Base-by-base conservation (phyloP, 30 jellyfish, hydroid and myxozoan genomes). In the Haliclystus octoradiatus region DNA sequence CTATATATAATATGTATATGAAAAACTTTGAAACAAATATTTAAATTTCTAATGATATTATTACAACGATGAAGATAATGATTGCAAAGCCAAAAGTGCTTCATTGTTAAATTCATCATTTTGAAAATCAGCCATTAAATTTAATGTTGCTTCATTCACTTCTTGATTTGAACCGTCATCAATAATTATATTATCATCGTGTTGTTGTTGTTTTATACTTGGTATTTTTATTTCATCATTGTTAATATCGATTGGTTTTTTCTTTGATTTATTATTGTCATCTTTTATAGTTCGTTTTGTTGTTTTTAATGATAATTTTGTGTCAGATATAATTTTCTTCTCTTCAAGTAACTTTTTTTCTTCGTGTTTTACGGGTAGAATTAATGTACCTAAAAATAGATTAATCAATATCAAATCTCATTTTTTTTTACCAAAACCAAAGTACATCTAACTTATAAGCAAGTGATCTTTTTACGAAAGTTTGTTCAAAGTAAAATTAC, bases 71-170 rank as follows among this genome's bases (percentile, higher is more conserved):
- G 57, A 40, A 9, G 57, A 40, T 40, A 40, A 40, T 9, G 57
- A 40, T 40, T 40, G 57, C 57, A 40, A 40, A 40, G 34, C 68
- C 47, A 75, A 33, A 35, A 68, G 50, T 7, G 53, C 70, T 26
- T 79, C 70, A 34, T 79, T 83, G n/a, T 26, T 61, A 23, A 65
- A 34, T 68, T 51, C 34, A 49, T 80, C 93, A 79, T 50, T 79
- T 53, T 80, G 81, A 24, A 80, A 69, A 34, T 80, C 93, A 1
- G 93, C 93, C 84, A 80, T 72, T 66, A 80, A 57, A 72, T 80
- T 80, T 30, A 72, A 71, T 49, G 93, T 80, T 46, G 93, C 93
- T 31, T 80, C 81, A 0, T 80, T 67, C 26, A 80, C 52, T 65
- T 80, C 93, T 28, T 71, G 81, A 25, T 81, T 60, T 83, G 66